Evolutionary conservation across 2,888 invertebrate species (phyloP).

Genomic region (Zygaena filipendulae): DNA sequence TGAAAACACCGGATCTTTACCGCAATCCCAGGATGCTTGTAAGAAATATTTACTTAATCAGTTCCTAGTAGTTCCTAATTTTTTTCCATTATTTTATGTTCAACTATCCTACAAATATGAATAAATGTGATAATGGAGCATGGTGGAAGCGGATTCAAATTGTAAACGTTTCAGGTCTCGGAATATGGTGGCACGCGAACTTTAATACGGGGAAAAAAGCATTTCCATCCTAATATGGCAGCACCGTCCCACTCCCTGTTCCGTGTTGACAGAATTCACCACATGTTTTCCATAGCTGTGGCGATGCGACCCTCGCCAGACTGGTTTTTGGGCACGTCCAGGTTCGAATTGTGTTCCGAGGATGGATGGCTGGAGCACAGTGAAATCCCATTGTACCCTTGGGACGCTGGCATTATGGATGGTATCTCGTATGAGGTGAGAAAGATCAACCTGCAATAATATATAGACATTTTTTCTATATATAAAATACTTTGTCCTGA

Average conservation of each 20-base stretch:
- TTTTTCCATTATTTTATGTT: too few species aligned
- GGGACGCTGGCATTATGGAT: constrained; percentile 53
- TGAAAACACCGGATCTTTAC: too few species aligned
- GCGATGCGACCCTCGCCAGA: constrained; percentile 55
- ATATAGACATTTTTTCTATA: too few species aligned
- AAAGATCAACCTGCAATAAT: too few species aligned
- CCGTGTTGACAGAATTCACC: constrained; percentile 47
- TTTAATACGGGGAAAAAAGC: constrained; percentile 43
- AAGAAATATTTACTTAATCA: too few species aligned
- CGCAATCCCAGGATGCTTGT: too few species aligned
- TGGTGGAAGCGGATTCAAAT: neutral
- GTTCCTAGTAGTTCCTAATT: too few species aligned
- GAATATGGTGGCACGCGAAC: constrained; percentile 37
- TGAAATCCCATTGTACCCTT: constrained; percentile 42
- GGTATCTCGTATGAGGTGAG: constrained; percentile 51
- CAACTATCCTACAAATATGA: too few species aligned
- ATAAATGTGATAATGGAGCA: neutral
- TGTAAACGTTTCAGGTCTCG: constrained; percentile 31
- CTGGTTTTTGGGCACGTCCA: constrained; percentile 52
- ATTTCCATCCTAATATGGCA: constrained; percentile 49
- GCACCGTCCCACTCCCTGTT: constrained; percentile 48
- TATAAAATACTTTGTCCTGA: too few species aligned
- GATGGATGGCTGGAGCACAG: constrained; percentile 34
- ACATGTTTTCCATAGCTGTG: constrained; percentile 45
- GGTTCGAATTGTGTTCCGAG: constrained; percentile 44